A percentile compares a stretch with the other conserved stretches of the same genome.
Evolutionary conservation across 2,113 vertebrate species (phyloP).

Genomic region (Cebidichthys violaceus): DNA sequence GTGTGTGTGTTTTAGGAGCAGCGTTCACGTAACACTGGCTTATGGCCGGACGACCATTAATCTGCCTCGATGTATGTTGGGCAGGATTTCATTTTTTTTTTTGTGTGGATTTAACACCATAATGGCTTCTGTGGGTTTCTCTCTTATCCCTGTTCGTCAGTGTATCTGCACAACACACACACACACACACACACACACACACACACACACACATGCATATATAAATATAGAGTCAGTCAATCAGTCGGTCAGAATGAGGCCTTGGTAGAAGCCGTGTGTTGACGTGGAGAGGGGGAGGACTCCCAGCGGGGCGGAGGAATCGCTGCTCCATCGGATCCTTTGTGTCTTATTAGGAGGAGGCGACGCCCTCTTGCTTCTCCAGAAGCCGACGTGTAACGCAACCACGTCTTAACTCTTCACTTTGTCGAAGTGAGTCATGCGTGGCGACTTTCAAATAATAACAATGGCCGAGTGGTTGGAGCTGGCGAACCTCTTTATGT

Average conservation of each 20-base stretch:
- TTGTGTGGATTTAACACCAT: conserved; percentile 17
- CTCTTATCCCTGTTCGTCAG: conserved; percentile 9
- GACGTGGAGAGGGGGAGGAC: conserved; percentile 51
- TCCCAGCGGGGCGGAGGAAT: conserved; percentile 39
- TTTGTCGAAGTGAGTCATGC: background rate
- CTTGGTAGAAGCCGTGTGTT: conserved; percentile 62
- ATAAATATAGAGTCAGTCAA: conserved; percentile 47
- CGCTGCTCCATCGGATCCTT: conserved; percentile 28
- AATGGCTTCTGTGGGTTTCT: conserved; percentile 30
- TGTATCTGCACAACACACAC: background rate
- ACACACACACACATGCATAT: background rate
- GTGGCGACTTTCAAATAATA: background rate
- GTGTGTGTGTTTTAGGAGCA: background rate
- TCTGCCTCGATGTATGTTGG: background rate
- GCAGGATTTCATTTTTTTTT: background rate
- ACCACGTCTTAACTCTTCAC: background rate
- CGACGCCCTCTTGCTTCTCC: background rate
- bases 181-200: conserved; percentile 13
- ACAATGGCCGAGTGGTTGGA: no score
- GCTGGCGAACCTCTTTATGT: background rate
- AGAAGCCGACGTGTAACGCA: background rate
- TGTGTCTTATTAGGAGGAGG: conserved; percentile 13
- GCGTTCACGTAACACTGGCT: background rate
- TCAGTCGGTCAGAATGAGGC: conserved; percentile 55
- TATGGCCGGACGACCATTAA: background rate